Evolutionary conservation across 2,797 vertebrate genomes (phyloP).

Genomic region (Eurystomus glaucurus): DNA sequence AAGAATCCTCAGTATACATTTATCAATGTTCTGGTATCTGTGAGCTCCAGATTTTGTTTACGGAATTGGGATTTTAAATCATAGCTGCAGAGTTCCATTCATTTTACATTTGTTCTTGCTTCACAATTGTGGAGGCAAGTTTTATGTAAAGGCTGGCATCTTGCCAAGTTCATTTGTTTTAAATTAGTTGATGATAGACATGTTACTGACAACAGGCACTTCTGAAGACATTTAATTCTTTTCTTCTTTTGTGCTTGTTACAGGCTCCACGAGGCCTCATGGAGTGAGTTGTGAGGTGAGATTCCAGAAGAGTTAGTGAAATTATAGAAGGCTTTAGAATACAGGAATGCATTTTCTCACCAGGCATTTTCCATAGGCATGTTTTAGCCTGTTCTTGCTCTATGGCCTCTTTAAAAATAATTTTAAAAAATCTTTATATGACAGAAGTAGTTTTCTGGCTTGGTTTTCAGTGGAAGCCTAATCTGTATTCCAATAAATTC

Average conservation of each 20-base stretch:
- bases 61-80: neutral
- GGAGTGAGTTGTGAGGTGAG: neutral
- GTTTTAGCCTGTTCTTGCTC: constrained; percentile 54
- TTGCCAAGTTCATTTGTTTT: neutral
- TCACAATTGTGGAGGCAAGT: accelerated
- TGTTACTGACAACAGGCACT: neutral
- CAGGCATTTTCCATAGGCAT: constrained; percentile 33
- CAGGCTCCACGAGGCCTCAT: neutral
- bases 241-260: neutral
- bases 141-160: neutral
- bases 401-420: neutral
- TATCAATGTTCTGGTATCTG: neutral
- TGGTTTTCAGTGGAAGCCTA: neutral
- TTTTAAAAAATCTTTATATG: neutral
- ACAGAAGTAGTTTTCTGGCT: constrained; percentile 1
- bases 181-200: neutral
- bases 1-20: neutral
- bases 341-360: constrained; percentile 59
- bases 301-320: constrained; percentile 41
- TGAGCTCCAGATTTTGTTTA: neutral
- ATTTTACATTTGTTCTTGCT: neutral
- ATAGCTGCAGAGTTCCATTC: neutral
- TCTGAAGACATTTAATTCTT: neutral
- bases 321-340: constrained; percentile 9
- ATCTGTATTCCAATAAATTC: neutral